A percentile compares a stretch with the other conserved stretches of the same genome.
Conservation (phyloP, 2,888 invertebrate genomes). For the Sphecodes monilicornis region DNA sequence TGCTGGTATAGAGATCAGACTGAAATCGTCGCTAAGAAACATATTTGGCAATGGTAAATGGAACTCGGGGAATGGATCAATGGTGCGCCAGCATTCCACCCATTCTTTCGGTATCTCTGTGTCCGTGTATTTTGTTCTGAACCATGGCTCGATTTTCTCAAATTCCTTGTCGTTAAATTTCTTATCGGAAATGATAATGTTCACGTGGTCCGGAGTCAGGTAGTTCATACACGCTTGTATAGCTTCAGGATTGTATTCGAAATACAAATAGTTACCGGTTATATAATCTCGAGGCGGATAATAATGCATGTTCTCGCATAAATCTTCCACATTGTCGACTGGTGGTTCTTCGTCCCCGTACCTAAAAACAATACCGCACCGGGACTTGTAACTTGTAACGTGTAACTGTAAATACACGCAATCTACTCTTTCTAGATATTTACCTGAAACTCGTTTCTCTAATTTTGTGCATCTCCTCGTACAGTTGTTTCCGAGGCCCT, state of each 20-base stretch:
- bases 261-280: constrained; percentile 90
- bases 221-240: constrained; percentile 87
- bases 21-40: constrained; percentile 91
- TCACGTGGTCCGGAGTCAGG: constrained; percentile 88
- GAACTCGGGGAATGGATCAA: constrained; percentile 87
- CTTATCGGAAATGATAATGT: constrained; percentile 90
- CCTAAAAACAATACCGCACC: constrained; percentile 78
- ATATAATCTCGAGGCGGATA: constrained; percentile 92
- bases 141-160: constrained; percentile 92
- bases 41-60: constrained; percentile 90
- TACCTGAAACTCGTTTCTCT: constrained; percentile 88
- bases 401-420: not conserved
- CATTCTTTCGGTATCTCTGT: constrained; percentile 88
- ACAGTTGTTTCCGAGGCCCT: constrained; percentile 90
- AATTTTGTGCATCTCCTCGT: constrained; percentile 85
- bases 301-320: constrained; percentile 92
- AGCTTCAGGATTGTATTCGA: constrained; percentile 90
- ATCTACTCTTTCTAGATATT: not conserved
- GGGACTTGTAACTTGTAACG: not conserved
- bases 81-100: constrained; percentile 88
- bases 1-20: constrained; percentile 85
- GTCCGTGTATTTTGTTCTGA: constrained; percentile 91
- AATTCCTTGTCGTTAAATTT: constrained; percentile 86
- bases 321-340: constrained; percentile 91
- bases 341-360: constrained; percentile 90